A percentile compares a stretch with the other conserved stretches of the same genome.
Evolutionary conservation across 1,140 invertebrate species (phyloP).

Genomic region (Papilio polytes): DNA sequence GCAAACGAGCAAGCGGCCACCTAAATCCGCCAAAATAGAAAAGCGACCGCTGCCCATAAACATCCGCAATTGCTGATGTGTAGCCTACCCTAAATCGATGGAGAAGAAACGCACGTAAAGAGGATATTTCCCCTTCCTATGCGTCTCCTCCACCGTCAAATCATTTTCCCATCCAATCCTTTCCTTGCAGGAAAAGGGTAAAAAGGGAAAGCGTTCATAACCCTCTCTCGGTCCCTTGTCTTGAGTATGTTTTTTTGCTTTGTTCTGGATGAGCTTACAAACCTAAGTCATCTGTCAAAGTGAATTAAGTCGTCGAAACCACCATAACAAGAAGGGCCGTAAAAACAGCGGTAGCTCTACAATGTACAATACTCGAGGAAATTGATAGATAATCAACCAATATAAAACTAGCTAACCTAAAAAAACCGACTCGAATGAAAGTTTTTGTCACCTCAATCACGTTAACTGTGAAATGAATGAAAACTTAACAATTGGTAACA

Average conservation of each 20-base stretch:
- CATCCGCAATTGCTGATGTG: too few relatives aligned
- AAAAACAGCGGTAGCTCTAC: conserved; percentile 1
- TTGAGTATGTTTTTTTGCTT: not conserved
- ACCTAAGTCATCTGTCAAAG: not conserved
- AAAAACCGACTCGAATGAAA: conserved; percentile 27
- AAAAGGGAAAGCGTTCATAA: too few relatives aligned
- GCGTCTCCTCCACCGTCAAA: too few relatives aligned
- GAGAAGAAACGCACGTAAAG: too few relatives aligned
- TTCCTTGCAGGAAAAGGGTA: too few relatives aligned
- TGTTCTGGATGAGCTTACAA: not conserved
- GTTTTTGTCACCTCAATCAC: conserved; percentile 38
- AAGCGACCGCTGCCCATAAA: too few relatives aligned
- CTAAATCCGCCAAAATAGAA: too few relatives aligned
- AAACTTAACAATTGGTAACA: conserved; percentile 56
- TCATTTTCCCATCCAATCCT: too few relatives aligned
- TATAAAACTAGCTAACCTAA: not conserved
- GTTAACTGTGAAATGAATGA: conserved; percentile 48
- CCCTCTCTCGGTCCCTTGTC: too few relatives aligned
- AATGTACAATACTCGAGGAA: not conserved
- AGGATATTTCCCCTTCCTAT: too few relatives aligned
- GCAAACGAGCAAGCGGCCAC: too few relatives aligned
- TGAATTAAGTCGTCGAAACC: not conserved
- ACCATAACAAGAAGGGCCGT: not conserved
- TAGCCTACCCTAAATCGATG: too few relatives aligned
- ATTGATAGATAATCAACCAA: conserved; percentile 5